Evolutionary conservation across 2,888 invertebrate genomes (phyloP), one percentile per base, ranked within the genome.

Genomic region (Diplolepis rosae): DNA sequence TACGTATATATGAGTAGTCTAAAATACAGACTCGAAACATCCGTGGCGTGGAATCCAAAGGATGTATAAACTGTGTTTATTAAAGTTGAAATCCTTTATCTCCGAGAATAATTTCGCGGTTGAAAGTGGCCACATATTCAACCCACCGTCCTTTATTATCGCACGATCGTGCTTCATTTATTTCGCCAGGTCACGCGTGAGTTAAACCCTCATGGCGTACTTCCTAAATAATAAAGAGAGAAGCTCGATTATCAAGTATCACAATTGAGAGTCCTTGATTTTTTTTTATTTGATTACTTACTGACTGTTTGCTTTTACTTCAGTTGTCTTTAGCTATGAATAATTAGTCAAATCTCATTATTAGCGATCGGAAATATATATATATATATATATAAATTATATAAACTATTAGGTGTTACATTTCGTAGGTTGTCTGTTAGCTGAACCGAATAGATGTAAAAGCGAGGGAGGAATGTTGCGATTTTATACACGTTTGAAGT

Each of bases 401-500:
- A n/a, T n/a, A n/a, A n/a, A n/a, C n/a, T n/a, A n/a, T n/a, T n/a
- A n/a, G n/a, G n/a, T n/a, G n/a, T n/a, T n/a, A n/a, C n/a, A n/a
- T n/a, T n/a, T n/a, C n/a, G n/a, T n/a, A n/a, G n/a, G n/a, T n/a
- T n/a, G n/a, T n/a, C n/a, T n/a, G n/a, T n/a, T n/a, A n/a, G n/a
- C n/a, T n/a, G n/a, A n/a, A n/a, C n/a, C n/a, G n/a, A n/a, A n/a
- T n/a, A n/a, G n/a, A n/a, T n/a, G n/a, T n/a, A n/a, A n/a, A n/a
- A n/a, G n/a, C 45, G 15, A 18, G 54, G 18, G 30, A 9, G 48
- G 22, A 48, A 48, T 56, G 75, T 70, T 79, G 77, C 83, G 81
- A 84, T 83, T 85, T 84, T 81, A 83, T 84, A 85, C 84, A 80
- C 83, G 83, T 85, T 85, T 84, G 84, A 85, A 83, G 83, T 85